Evolutionary conservation across 2,113 vertebrate species (phyloP).

Genomic region (Paracanthobrama guichenoti): DNA sequence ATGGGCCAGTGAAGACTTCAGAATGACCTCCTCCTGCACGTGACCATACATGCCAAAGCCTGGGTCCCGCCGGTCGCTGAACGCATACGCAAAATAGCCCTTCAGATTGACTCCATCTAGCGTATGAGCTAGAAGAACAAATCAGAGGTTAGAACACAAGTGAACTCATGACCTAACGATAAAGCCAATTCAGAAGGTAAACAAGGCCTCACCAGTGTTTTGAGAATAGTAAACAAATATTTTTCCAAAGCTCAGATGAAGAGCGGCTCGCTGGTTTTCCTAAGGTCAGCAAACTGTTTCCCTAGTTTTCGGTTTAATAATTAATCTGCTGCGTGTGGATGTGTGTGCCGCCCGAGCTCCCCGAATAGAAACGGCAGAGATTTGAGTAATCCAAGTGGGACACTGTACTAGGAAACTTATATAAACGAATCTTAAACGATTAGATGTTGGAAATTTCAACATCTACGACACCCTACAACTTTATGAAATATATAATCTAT

Average conservation of each 20-base stretch:
- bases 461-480: background rate
- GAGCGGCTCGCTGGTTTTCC: slow-evolving; percentile 1
- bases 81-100: slow-evolving; percentile 94
- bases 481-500: background rate
- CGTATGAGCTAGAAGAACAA: slow-evolving; percentile 75
- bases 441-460: background rate
- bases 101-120: slow-evolving; percentile 88
- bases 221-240: slow-evolving; percentile 30
- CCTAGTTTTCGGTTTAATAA: slow-evolving; percentile 64
- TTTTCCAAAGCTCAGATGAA: background rate
- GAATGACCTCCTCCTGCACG: slow-evolving; percentile 78
- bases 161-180: background rate
- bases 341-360: slow-evolving; percentile 30
- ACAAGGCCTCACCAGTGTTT: background rate
- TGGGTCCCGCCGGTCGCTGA: slow-evolving; percentile 86
- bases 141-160: slow-evolving; percentile 5
- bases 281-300: slow-evolving; percentile 59
- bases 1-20: slow-evolving; percentile 84
- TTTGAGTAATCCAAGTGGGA: background rate
- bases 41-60: slow-evolving; percentile 88
- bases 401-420: background rate
- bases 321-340: slow-evolving; percentile 60
- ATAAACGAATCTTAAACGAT: background rate
- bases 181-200: slow-evolving; percentile 9
- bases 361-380: background rate